Evolutionary conservation across 1,140 invertebrate species (phyloP).

Genomic region (Drosophila repletoides): DNA sequence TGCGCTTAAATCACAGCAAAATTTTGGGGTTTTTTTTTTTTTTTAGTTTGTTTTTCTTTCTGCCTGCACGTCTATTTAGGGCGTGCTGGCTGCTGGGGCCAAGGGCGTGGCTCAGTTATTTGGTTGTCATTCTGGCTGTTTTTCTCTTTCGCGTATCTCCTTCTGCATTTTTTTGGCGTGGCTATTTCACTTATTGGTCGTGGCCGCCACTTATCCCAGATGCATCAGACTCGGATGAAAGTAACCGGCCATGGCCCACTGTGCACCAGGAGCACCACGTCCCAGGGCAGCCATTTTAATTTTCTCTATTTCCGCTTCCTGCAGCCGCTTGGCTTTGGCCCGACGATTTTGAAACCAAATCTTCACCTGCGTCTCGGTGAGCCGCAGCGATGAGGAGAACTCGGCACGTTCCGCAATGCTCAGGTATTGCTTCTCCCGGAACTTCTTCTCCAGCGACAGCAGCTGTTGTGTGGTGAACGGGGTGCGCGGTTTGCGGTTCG

Average conservation of each 20-base stretch:
- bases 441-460: slow-evolving; percentile 96
- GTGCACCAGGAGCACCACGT: slow-evolving; percentile 81
- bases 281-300: slow-evolving; percentile 89
- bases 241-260: slow-evolving; percentile 82
- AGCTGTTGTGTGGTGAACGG: slow-evolving; percentile 99
- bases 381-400: slow-evolving; percentile 95
- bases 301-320: slow-evolving; percentile 97
- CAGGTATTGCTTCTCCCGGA: slow-evolving; percentile 97
- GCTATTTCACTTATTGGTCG: background rate
- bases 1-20: slow-evolving; percentile 82
- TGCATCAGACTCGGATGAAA: slow-evolving; percentile 82
- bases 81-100: slow-evolving; percentile 22
- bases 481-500: slow-evolving; percentile 96
- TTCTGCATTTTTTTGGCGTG: slow-evolving; percentile 5
- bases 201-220: slow-evolving; percentile 79
- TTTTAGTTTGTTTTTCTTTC: slow-evolving; percentile 16
- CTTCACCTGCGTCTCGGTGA: slow-evolving; percentile 98
- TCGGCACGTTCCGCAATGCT: slow-evolving; percentile 98
- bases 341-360: slow-evolving; percentile 99
- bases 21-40: slow-evolving; percentile 62
- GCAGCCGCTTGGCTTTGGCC: slow-evolving; percentile 96
- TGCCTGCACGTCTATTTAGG: slow-evolving; percentile 8
- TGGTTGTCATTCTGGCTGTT: slow-evolving; percentile 41
- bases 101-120: slow-evolving; percentile 58
- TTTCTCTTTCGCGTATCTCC: slow-evolving; percentile 14